Conservation (phyloP, 2,888 invertebrate species). For the Mythimna impura region DNA sequence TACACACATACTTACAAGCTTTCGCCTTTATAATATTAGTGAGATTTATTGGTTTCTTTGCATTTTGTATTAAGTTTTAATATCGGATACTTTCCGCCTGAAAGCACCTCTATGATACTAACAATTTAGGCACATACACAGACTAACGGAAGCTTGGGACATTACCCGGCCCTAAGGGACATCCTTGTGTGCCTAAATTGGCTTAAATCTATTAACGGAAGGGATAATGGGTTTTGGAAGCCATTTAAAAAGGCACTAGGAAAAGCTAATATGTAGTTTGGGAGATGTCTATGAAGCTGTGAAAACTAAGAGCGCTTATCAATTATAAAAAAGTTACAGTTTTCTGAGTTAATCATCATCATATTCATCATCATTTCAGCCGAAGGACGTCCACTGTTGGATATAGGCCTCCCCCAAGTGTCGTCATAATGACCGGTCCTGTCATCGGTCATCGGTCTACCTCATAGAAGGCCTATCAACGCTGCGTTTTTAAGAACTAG, state of each 20-base stretch:
- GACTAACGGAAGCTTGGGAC: conserved; percentile 35
- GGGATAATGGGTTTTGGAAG: conserved; percentile 51
- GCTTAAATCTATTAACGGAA: conserved; percentile 50
- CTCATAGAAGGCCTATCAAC: too few relatives aligned
- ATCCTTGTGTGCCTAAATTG: conserved; percentile 43
- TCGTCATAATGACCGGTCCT: too few relatives aligned
- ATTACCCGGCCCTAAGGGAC: conserved; percentile 24
- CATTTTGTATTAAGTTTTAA: too few relatives aligned
- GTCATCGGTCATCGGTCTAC: too few relatives aligned
- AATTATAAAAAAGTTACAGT: not conserved
- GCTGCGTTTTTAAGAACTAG: too few relatives aligned
- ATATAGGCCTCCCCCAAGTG: too few relatives aligned
- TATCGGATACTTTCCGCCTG: not conserved
- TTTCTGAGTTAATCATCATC: not conserved
- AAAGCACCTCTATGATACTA: conserved; percentile 26
- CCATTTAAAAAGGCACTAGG: conserved; percentile 27
- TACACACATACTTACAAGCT: too few relatives aligned
- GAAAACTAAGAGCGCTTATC: not conserved
- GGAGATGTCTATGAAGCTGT: not conserved
- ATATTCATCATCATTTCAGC: too few relatives aligned
- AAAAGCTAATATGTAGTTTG: conserved; percentile 9
- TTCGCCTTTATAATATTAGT: too few relatives aligned
- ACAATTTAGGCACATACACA: conserved; percentile 30
- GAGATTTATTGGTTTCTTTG: too few relatives aligned
- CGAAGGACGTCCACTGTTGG: too few relatives aligned